Base-by-base conservation (phyloP, 2,888 invertebrate genomes). In the Yponomeuta plumbellus region DNA sequence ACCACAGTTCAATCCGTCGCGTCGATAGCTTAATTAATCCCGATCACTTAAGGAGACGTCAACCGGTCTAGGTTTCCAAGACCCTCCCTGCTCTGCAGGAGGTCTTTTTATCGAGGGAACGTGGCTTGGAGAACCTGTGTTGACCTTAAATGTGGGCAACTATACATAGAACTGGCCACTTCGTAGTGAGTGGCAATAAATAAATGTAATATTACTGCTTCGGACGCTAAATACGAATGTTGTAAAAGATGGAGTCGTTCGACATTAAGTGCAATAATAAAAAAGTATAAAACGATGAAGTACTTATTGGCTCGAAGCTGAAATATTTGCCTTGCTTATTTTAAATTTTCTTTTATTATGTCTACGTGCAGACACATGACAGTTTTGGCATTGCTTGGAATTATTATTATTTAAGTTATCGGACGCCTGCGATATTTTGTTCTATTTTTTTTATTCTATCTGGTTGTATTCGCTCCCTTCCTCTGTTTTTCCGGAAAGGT, bases 1-100 rank as follows among this genome's bases (percentile, higher is more conserved):
- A 76, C 76, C 76, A 70, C 73, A 74, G 73, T 59, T 69, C n/a
- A n/a, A n/a, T n/a, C n/a, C n/a, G n/a, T n/a, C n/a, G n/a, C n/a
- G 72, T 76, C 76, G 76, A 81, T 83, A 80, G 77, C 76, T 76
- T 81, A 82, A 85, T 85, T 82, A 83, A 83, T 81, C 80, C 82
- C 78, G 80, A 81, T 52, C 78, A 77, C 80, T 80, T 78, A 75
- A 71, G 71, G 71, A 71, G 69, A 44, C 73, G 71, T 70, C 69
- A 75, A 78, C 79, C 78, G 79, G 79, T 80, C 72, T 71, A 72
- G 70, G 74, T 79, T 76, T 78, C 80, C 76, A 79, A 80, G 26
- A 26, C 6, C 61, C n/a, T n/a, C 61, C 61, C n/a, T 77, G 44
- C 83, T 73, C 83, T 75, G 78, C 80, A 80, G 83, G 84, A 76